Percentiles rank a stretch among this genome's conserved stretches.
phyloP scores from a whole-genome alignment of 2,888 invertebrate species.

The Glyphotaelius pellucidus region DNA sequence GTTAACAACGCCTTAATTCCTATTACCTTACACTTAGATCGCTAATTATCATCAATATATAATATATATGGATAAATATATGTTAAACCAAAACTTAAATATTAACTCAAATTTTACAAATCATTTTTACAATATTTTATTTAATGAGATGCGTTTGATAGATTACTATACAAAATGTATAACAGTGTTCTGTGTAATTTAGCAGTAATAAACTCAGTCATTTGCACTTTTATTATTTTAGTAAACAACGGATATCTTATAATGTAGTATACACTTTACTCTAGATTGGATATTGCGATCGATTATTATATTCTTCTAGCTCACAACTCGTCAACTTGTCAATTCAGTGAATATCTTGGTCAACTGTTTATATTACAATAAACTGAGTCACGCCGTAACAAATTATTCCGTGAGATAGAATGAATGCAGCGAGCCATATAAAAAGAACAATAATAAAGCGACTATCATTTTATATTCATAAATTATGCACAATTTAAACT shows the following conservation, averaged over 20 bases:
- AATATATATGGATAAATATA: constrained; percentile 28
- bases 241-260: not conserved
- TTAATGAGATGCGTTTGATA: constrained; percentile 24
- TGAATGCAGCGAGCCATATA: not conserved
- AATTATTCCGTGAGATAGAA: not conserved
- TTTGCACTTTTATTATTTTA: not conserved
- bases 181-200: constrained; percentile 2
- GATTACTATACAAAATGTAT: not conserved
- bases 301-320: not conserved
- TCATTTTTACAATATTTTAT: constrained; percentile 42
- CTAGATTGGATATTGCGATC: not conserved
- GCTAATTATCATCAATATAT: constrained; percentile 44
- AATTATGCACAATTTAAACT: not conserved
- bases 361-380: not conserved
- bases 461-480: not conserved
- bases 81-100: constrained; percentile 39
- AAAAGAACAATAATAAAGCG: not conserved
- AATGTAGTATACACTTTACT: not conserved
- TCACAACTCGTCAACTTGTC: not conserved
- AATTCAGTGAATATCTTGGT: not conserved
- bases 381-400: not conserved
- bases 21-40: constrained; percentile 42
- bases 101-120: constrained; percentile 35
- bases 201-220: constrained; percentile 13
- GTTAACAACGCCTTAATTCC: constrained; percentile 44